Percentiles rank a stretch among this genome's conserved stretches.
These are phyloP conservation scores for Hydrolagus affinis DNA, from an alignment of 2,113 vertebrate species.

Conservation along the genomic window DNA sequence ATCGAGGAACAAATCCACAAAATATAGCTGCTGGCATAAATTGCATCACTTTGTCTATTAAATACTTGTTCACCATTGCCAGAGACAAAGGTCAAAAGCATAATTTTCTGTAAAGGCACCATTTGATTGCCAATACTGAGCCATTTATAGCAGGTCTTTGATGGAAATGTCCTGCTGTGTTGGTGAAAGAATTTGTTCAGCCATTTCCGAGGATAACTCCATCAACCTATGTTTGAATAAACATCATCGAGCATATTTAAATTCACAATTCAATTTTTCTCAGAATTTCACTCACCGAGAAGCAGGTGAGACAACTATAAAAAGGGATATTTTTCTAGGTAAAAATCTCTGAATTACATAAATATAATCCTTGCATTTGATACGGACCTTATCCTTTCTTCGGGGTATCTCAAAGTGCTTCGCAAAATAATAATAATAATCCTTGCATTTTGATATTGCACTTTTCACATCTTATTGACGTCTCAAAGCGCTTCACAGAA, in stretches of 20 bases:
- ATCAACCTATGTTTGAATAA: not conserved
- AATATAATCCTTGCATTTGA: too few species aligned
- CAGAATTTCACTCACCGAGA: not conserved
- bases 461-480: too few species aligned
- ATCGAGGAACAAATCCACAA: constrained; percentile 15
- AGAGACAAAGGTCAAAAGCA: constrained; percentile 19
- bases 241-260: not conserved
- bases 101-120: not conserved
- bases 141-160: not conserved
- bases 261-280: constrained; percentile 1
- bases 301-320: not conserved
- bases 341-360: not conserved
- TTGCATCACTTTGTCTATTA: constrained; percentile 22
- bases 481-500: too few species aligned
- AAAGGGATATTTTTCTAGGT: not conserved
- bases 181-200: not conserved
- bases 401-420: too few species aligned
- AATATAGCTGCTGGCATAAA: constrained; percentile 17
- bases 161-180: not conserved
- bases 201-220: not conserved
- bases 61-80: not conserved
- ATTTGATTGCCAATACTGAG: not conserved
- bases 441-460: too few species aligned
- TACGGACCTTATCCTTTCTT: too few species aligned
- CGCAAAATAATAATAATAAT: too few species aligned